These are phyloP conservation scores for mouse (Mus musculus) DNA, from an alignment of 2,113 vertebrate species.

Conservation along the genomic window GRCm39 chr6:36737501-36738000, in stretches of 20 bases:
- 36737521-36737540: not conserved
- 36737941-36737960: not conserved
- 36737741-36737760: not conserved
- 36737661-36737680: not conserved
- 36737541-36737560: too few relatives aligned
- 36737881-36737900: not conserved
- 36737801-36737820: not conserved
- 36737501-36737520: not conserved
- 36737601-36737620: not conserved
- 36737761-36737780: not conserved
- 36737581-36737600: not conserved
- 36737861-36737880: not conserved
- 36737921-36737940: not conserved
- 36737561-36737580: not conserved
- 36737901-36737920: not conserved
- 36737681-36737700: not conserved
- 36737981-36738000: not conserved
- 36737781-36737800: not conserved
- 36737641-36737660: not conserved
- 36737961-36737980: not conserved
- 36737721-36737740: not conserved
- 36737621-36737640: not conserved
- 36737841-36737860: not conserved
- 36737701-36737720: too few relatives aligned
- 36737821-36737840: not conserved